Evolutionary conservation across 2,888 invertebrate genomes (phyloP).

Genomic region (Meteorus colon): DNA sequence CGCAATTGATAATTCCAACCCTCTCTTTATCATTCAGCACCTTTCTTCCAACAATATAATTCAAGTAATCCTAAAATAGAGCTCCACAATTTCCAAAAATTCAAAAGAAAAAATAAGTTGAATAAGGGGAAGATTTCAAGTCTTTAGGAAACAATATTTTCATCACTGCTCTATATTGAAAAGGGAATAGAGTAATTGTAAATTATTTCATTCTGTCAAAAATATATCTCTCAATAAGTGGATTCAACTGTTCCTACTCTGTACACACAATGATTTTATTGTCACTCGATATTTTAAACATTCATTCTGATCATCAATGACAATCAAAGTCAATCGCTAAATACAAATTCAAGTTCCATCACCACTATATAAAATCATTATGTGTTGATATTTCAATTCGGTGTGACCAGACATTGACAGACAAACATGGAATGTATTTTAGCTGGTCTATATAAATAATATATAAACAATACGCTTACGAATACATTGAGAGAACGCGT

Average conservation of each 20-base stretch:
- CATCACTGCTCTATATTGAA: too few species aligned
- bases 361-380: neutral
- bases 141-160: too few species aligned
- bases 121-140: too few species aligned
- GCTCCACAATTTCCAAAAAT: too few species aligned
- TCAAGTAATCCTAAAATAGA: too few species aligned
- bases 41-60: too few species aligned
- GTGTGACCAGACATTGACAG: constrained; percentile 36
- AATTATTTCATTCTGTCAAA: too few species aligned
- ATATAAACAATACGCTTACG: constrained; percentile 13
- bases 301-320: constrained; percentile 23
- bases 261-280: neutral
- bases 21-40: too few species aligned
- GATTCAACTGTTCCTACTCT: neutral
- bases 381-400: constrained; percentile 46
- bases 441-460: constrained; percentile 29
- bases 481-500: constrained; percentile 11
- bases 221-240: too few species aligned
- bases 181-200: too few species aligned
- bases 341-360: neutral
- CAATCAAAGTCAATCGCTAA: constrained; percentile 27
- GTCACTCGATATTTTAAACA: constrained; percentile 15
- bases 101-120: too few species aligned
- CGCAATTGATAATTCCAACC: too few species aligned
- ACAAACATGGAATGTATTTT: constrained; percentile 47